A percentile compares a stretch with the other conserved stretches of the same genome.
phyloP scores from a whole-genome alignment of 2,113 vertebrate genomes.

The Heterocephalus glaber region DNA sequence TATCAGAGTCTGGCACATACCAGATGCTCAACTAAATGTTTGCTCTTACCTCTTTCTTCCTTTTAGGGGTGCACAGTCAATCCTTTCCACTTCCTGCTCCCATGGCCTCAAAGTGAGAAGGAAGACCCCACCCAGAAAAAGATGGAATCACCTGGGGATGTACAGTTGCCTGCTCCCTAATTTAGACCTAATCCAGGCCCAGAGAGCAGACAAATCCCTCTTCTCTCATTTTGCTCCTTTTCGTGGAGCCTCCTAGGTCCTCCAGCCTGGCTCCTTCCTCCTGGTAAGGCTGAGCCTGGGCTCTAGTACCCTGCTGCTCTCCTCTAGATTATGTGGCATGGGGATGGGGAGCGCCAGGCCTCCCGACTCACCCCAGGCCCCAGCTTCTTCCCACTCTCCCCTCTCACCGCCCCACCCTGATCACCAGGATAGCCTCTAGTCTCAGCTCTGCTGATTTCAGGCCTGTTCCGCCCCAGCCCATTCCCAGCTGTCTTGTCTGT shows the following conservation, averaged over 20 bases:
- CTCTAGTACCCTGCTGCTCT: not conserved
- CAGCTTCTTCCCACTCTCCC: slow-evolving; percentile 36
- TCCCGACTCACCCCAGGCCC: not conserved
- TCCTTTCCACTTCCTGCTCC: not conserved
- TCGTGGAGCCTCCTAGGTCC: not conserved
- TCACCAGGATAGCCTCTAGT: slow-evolving; percentile 60
- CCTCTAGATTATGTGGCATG: not conserved
- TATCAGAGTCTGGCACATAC: not conserved
- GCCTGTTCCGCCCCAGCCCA: slow-evolving; percentile 36
- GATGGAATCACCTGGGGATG: not conserved
- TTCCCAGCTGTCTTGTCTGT: slow-evolving; percentile 70
- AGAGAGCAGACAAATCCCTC: not conserved
- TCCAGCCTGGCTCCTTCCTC: not conserved
- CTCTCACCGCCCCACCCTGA: slow-evolving; percentile 59
- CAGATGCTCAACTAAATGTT: not conserved
- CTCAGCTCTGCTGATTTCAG: slow-evolving; percentile 33
- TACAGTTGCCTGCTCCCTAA: not conserved
- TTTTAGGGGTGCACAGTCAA: not conserved
- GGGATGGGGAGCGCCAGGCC: not conserved
- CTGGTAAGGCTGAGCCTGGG: not conserved
- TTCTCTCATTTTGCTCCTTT: not conserved
- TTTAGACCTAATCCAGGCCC: not conserved
- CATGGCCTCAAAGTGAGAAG: not conserved
- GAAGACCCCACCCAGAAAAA: not conserved
- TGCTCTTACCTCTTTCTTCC: not conserved